These are phyloP conservation scores for Maccullochella peelii DNA, from an alignment of 2,113 vertebrate genomes.

Conservation along the genomic window DNA sequence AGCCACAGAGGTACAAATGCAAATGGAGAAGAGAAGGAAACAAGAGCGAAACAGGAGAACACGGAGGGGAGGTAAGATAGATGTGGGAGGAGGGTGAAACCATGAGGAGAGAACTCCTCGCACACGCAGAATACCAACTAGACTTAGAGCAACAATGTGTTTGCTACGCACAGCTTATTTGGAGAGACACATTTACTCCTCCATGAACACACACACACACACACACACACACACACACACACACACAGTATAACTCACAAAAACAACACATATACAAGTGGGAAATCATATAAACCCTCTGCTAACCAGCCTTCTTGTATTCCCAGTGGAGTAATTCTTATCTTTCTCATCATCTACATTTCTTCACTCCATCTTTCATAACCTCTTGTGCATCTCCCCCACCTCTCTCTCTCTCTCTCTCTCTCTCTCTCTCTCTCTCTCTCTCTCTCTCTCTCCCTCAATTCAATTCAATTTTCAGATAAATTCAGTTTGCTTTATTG, in stretches of 20 bases:
- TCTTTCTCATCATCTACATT: conserved; percentile 8
- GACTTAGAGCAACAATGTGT: conserved; percentile 37
- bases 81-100: conserved; percentile 13
- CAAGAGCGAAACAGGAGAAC: background rate
- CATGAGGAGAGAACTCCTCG: conserved; percentile 20
- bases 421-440: too few species aligned
- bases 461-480: too few species aligned
- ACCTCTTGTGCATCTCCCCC: background rate
- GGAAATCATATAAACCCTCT: background rate
- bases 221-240: background rate
- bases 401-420: too few species aligned
- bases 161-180: conserved; percentile 5
- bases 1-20: conserved; percentile 24
- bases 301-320: background rate
- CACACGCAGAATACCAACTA: conserved; percentile 66
- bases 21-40: conserved; percentile 4
- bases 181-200: background rate
- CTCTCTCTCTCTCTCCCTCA: too few species aligned
- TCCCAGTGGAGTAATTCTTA: background rate
- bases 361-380: conserved; percentile 34
- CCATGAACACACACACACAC: background rate
- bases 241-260: background rate
- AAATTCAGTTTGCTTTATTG: too few species aligned
- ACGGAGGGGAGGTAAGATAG: background rate
- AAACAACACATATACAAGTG: background rate